Evolutionary conservation across 2,797 vertebrate species (phyloP), one percentile per base, ranked within the genome.

Genomic region (Rhinogobio ventralis): DNA sequence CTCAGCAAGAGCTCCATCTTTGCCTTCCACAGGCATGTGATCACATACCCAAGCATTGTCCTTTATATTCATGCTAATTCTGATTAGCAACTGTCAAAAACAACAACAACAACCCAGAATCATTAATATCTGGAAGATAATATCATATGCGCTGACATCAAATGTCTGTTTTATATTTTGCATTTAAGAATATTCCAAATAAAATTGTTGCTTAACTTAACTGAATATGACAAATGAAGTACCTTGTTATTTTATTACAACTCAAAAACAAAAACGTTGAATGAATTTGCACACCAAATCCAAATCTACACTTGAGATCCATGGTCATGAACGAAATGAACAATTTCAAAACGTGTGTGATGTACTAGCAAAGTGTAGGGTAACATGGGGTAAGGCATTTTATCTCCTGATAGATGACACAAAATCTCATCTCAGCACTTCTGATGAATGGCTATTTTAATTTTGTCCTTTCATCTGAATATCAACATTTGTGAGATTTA

Each of bases 11-110:
- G 30, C 76, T 87, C 39, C 60, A 6, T 79, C 74, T 86, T 55
- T 73, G 30, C 33, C 14, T 69, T 49, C 20, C 66, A 57, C 55
- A 64, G 46, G 57, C 67, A 23, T 67, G 39, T 33, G 39, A n/a
- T 46, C 42, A 55, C 23, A 42, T 77, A 30, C 75, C 33, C 57
- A 20, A 60, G 42, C 80, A 72, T 71, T 82, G 55, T 19, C 33
- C 60, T 39, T 82, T 9, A 62, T 77, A 85, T 86, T 86, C 83
- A 89, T 88, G 67, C 28, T 83, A 83, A 86, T 80, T 85, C 55
- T 84, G 67, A 85, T 87, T 25, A 73, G 73, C 30, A 78, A 74
- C 86, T 81, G 67, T 89, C 85, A 79, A n/a, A n/a, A n/a, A n/a
- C n/a, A n/a, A n/a, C n/a, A 33, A 79, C 20, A 10, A n/a, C 23